Percentiles rank a stretch among this genome's conserved stretches.
These are phyloP conservation scores for Odontothrips loti DNA, from an alignment of 2,888 invertebrate species.

Conservation along the genomic window DNA sequence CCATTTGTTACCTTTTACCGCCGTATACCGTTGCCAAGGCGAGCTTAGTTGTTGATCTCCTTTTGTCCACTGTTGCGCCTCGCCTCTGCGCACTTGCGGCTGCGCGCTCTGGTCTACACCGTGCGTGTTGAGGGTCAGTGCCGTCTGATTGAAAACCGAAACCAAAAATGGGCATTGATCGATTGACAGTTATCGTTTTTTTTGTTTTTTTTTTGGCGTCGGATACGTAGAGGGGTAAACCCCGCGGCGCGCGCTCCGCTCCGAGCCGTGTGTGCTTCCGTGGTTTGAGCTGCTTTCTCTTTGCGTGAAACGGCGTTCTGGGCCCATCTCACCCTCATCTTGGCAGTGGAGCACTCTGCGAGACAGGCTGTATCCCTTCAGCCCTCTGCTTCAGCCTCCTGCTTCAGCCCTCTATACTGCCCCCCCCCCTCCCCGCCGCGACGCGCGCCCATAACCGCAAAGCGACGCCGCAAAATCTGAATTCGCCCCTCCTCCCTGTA, in stretches of 20 bases:
- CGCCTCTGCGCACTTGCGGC: too few relatives aligned
- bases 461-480: slow-evolving; percentile 19
- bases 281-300: too few relatives aligned
- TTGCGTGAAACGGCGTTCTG: too few relatives aligned
- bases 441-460: not conserved
- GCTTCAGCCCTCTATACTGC: not conserved
- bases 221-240: too few relatives aligned
- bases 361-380: not conserved
- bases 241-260: too few relatives aligned
- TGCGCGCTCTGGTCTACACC: not conserved
- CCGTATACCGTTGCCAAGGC: not conserved
- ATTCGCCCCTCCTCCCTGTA: not conserved
- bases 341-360: slow-evolving; percentile 11
- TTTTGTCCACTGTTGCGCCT: not conserved
- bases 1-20: slow-evolving; percentile 25
- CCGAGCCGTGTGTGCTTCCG: too few relatives aligned
- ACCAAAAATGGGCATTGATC: too few relatives aligned
- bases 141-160: too few relatives aligned
- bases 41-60: too few relatives aligned
- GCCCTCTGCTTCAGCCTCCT: not conserved
- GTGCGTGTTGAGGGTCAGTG: too few relatives aligned
- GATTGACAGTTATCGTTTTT: too few relatives aligned
- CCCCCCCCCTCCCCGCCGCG: not conserved
- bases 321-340: not conserved
- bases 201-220: too few relatives aligned